Conservation (phyloP, 2,797 vertebrate species). For the Epinephelus awoara region DNA sequence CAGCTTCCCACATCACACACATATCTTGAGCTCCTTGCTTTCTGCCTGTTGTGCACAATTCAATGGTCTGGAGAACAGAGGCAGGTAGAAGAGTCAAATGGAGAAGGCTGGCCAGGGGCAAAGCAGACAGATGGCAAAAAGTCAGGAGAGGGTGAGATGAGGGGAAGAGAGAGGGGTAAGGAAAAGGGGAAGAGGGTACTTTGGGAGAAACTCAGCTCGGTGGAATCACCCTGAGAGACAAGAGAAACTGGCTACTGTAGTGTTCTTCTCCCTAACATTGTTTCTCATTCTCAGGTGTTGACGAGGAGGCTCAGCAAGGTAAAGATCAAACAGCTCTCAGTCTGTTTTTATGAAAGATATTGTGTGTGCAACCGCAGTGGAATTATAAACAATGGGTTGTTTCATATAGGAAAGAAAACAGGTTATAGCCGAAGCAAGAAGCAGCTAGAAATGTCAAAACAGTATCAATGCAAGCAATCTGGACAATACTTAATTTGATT, state of each 20-base stretch:
- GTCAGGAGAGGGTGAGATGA: slow-evolving; percentile 9
- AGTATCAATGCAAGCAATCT: background rate
- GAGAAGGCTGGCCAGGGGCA: slow-evolving; percentile 36
- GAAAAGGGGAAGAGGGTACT: background rate
- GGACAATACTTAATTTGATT: background rate
- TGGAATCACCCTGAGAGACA: slow-evolving; percentile 21
- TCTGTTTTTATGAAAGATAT: slow-evolving; percentile 26
- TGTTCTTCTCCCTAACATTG: slow-evolving; percentile 25
- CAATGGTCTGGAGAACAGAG: slow-evolving; percentile 12
- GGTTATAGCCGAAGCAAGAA: slow-evolving; percentile 3
- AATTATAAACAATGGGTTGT: slow-evolving; percentile 26
- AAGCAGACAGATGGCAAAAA: slow-evolving; percentile 51
- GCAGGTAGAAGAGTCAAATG: slow-evolving; percentile 28
- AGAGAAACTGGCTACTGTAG: slow-evolving; percentile 16
- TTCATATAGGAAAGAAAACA: slow-evolving; percentile 4
- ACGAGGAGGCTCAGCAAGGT: slow-evolving; percentile 33
- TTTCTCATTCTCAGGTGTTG: slow-evolving; percentile 24
- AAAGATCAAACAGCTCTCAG: slow-evolving; percentile 38
- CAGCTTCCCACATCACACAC: slow-evolving; percentile 20
- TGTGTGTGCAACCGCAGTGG: slow-evolving; percentile 5
- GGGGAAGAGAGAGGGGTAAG: background rate
- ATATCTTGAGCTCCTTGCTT: slow-evolving; percentile 22
- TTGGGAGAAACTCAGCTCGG: background rate
- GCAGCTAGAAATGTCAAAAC: background rate
- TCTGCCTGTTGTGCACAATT: slow-evolving; percentile 30